Evolutionary conservation across 2,113 vertebrate genomes (phyloP).

Genomic region (Psittacula cyanocephala): DNA sequence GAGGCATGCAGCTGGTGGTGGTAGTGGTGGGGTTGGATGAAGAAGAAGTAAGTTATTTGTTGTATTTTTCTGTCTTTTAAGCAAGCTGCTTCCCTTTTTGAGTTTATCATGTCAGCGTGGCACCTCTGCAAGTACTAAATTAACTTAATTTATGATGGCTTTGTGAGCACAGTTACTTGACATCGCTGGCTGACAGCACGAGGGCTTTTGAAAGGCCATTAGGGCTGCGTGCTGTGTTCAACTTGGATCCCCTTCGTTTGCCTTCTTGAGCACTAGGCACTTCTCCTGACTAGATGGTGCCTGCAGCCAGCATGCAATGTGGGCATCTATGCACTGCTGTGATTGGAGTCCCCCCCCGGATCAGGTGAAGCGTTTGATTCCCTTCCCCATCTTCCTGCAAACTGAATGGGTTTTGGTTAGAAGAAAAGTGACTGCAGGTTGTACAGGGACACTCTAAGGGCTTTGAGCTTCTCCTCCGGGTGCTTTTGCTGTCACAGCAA

Average conservation of each 20-base stretch:
- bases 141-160: neutral
- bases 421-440: neutral
- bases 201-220: neutral
- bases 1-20: fast-evolving
- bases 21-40: neutral
- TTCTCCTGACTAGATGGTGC: neutral
- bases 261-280: neutral
- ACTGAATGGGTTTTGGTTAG: neutral
- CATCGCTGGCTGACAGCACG: neutral
- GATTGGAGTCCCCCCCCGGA: neutral
- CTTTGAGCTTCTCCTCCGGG: neutral
- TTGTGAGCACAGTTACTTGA: neutral
- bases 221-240: fast-evolving
- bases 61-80: neutral
- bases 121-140: neutral
- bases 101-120: neutral
- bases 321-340: fast-evolving
- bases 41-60: fast-evolving
- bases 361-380: neutral
- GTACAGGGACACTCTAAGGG: no score
- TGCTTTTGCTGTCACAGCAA: fast-evolving
- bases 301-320: neutral
- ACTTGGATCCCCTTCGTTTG: neutral
- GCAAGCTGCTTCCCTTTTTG: neutral
- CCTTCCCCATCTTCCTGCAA: neutral